phyloP scores from a whole-genome alignment of 2,797 vertebrate genomes.

The Tarsius wallacei region DNA sequence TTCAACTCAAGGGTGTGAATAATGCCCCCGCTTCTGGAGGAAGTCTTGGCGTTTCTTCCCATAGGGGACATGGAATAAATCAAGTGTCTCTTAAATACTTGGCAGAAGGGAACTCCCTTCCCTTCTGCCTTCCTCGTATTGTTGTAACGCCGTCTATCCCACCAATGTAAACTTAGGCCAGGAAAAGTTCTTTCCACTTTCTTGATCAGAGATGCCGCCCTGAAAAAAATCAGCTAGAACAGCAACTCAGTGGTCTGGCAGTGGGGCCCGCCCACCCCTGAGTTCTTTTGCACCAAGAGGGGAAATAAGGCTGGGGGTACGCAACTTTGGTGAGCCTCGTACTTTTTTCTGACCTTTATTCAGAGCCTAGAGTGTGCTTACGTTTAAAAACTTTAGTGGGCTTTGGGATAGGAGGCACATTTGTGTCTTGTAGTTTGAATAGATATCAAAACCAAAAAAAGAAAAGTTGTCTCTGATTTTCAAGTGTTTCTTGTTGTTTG shows the following conservation, averaged over 20 bases:
- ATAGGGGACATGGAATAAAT: neutral
- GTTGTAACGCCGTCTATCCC: neutral
- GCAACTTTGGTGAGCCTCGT: too few relatives aligned
- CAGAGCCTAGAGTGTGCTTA: neutral
- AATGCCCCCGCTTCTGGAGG: neutral
- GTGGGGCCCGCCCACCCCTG: neutral
- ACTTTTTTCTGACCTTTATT: neutral
- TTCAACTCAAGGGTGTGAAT: neutral
- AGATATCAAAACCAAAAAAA: neutral
- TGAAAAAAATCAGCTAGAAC: neutral
- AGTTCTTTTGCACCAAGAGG: neutral
- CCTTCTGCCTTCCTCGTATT: conserved; percentile 75
- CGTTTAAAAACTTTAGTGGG: neutral
- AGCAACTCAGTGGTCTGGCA: neutral
- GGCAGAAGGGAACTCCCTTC: conserved; percentile 42
- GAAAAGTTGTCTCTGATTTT: neutral
- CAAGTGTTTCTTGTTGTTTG: neutral
- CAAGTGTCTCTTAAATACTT: neutral
- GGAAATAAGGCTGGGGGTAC: neutral
- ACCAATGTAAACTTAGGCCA: neutral
- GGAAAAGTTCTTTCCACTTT: conserved; percentile 63
- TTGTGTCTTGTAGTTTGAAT: neutral
- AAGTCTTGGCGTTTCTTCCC: neutral
- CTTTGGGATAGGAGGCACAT: neutral
- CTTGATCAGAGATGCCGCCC: neutral